Base-by-base conservation (phyloP, 2,113 vertebrate genomes). In the Coreoperca whiteheadi region DNA sequence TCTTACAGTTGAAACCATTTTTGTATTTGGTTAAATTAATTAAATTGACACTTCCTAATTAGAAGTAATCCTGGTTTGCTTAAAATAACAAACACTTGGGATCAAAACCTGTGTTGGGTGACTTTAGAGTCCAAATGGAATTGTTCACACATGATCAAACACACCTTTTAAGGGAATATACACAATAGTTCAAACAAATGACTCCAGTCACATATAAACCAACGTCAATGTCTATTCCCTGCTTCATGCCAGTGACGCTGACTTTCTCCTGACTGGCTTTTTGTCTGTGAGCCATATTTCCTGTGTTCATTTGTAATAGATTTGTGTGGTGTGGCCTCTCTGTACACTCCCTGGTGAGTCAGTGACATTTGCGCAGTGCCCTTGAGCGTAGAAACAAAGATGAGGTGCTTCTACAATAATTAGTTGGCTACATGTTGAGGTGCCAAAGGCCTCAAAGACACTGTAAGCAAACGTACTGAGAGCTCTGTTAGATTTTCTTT, bases 291-390 rank as follows among this genome's bases (percentile, higher is more conserved):
- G 71, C n/a, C 6, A 2, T 21, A 23, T 65, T 56, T 66, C 67
- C 51, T 80, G 77, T 68, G 65, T 64, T 54, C 79, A 41, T 81
- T 70, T 69, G 68, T 75, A 76, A 57, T 66, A 60, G 84, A 83
- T 85, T 72, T 74, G 80, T 84, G 69, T 32, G 59, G 8, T n/a
- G 66, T 9, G 32, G 64, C 84, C 53, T 73, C 56, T 87, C 59
- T 14, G 46, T 18, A 37, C 73, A 2, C 81, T 84, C 86, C 77
- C 85, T 5, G 23, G 80, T 79, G 87, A 82, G 77, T 78, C 87
- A 32, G 53, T 89, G 88, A 88, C 91, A 89, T 89, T 86, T 90
- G 56, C 41, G 74, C 85, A 57, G 83, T 82, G 87, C 82, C 85
- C 89, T 89, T 89, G 74, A 86, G 87, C 25, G 41, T 54, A 53